Evolutionary conservation across 2,797 vertebrate species (phyloP).

Genomic region (Xyrichtys novacula): DNA sequence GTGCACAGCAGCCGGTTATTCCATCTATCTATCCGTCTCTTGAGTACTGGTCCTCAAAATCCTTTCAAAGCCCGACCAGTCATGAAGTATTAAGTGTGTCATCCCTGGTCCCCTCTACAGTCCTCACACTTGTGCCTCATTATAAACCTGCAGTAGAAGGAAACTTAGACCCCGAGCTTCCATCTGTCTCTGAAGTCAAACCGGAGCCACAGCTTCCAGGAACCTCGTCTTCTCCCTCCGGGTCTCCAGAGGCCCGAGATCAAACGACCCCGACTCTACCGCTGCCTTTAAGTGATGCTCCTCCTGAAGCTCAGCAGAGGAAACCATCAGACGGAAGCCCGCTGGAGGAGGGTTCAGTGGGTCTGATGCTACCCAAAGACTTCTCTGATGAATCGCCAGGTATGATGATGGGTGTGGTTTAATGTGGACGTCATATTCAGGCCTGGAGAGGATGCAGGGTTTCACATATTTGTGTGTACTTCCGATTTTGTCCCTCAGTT

Average conservation of each 20-base stretch:
- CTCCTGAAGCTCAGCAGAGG: constrained; percentile 33
- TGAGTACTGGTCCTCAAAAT: constrained; percentile 37
- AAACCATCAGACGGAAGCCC: constrained; percentile 54
- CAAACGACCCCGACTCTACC: constrained; percentile 3
- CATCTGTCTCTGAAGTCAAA: constrained; percentile 17
- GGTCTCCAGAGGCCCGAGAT: constrained; percentile 27
- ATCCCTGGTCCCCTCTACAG: constrained; percentile 61
- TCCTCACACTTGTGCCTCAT: constrained; percentile 56
- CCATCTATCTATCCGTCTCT: constrained; percentile 12
- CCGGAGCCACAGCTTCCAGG: constrained; percentile 26
- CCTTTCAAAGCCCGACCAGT: constrained; percentile 36
- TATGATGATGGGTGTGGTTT: constrained; percentile 41
- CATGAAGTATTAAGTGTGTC: constrained; percentile 64
- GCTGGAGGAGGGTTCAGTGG: constrained; percentile 65
- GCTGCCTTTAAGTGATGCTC: constrained; percentile 11
- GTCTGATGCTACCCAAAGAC: constrained; percentile 67
- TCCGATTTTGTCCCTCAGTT: neutral
- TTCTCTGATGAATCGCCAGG: constrained; percentile 55
- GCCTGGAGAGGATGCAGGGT: neutral
- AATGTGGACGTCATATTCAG: neutral
- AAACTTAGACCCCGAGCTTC: constrained; percentile 25
- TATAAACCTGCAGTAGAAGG: constrained; percentile 17
- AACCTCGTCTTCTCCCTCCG: neutral
- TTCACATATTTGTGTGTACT: neutral
- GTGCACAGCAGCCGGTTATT: constrained; percentile 19